Base-by-base conservation (phyloP, 2,113 vertebrate genomes). In the Lagenorhynchus albirostris region DNA sequence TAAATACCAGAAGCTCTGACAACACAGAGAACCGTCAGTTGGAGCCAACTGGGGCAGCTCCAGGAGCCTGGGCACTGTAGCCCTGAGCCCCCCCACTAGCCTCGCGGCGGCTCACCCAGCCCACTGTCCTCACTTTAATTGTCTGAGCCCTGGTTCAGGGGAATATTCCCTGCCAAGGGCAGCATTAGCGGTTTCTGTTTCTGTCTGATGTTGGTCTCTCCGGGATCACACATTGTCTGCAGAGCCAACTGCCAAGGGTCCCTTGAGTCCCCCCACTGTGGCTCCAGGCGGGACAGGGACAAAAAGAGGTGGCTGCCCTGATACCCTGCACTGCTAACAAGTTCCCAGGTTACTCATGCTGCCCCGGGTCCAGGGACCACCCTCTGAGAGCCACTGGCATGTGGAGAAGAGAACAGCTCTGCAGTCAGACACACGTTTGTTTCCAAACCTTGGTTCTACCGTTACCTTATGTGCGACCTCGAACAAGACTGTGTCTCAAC, bases 41-140 rank as follows among this genome's bases (percentile, higher is more conserved):
- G 11, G 88, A 74, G 36, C 53, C 2, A 0, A 47, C 21, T 0
- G 62, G 23, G 33, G 77, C 29, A 14, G 36, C 23, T 36, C 20
- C 60, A 1, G 3, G 21, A 36, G 10, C 38, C 86, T 6, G 3
- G 44, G 26, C 4, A 0, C 73, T 23, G 9, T 3, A 20, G 14
- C 33, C 9, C 76, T 0, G 0, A 0, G 6, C 26, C 12, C 71
- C 71, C 26, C 5, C 2, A 4, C 5, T 6, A 17, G 50, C 21
- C 10, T 3, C 33, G 8, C 15, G 5, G 7, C 1, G 0, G 0
- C 4, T 41, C 5, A 13, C 8, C 12, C 6, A 47, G 12, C 65
- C 71, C 47, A 8, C 47, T 63, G 23, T 8, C 9, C 4, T 53
- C 44, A 1, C 50, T 36, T 5, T 6, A 20, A 1, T 8, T 15